Conservation (phyloP, 2,888 invertebrate species). For the Drosophila koepferae region DNA sequence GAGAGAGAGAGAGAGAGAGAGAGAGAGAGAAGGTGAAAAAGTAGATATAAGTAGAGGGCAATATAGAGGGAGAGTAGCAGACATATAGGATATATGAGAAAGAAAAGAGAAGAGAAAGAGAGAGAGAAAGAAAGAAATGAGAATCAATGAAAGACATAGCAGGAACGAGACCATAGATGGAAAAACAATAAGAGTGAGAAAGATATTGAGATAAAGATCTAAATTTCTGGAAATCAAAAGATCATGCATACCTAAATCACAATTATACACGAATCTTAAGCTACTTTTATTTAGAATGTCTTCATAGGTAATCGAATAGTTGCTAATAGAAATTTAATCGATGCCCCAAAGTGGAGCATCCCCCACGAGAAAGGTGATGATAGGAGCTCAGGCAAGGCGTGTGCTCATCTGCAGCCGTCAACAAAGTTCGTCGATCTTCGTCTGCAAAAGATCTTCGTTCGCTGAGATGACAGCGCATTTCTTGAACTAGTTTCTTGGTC, state of each 20-base stretch:
- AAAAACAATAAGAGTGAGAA: not conserved
- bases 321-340: not conserved
- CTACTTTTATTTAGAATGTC: not conserved
- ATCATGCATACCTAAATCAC: too few species aligned
- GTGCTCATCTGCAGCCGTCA: too few species aligned
- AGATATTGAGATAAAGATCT: not conserved
- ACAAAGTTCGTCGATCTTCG: not conserved
- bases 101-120: too few species aligned
- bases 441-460: not conserved
- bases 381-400: not conserved
- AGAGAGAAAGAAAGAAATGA: not conserved
- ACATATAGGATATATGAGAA: not conserved
- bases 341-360: too few species aligned
- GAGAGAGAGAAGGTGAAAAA: not conserved
- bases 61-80: too few species aligned
- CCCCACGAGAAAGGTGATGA: not conserved
- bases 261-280: too few species aligned
- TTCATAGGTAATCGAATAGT: not conserved
- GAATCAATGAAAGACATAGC: not conserved
- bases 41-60: too few species aligned
- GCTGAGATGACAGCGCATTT: not conserved
- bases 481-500: not conserved
- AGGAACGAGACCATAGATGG: not conserved
- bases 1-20: not conserved
- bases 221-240: not conserved